Percentiles rank a stretch among this genome's conserved stretches.
Conservation (phyloP, 2,113 vertebrate species). For the Balaeniceps rex region DNA sequence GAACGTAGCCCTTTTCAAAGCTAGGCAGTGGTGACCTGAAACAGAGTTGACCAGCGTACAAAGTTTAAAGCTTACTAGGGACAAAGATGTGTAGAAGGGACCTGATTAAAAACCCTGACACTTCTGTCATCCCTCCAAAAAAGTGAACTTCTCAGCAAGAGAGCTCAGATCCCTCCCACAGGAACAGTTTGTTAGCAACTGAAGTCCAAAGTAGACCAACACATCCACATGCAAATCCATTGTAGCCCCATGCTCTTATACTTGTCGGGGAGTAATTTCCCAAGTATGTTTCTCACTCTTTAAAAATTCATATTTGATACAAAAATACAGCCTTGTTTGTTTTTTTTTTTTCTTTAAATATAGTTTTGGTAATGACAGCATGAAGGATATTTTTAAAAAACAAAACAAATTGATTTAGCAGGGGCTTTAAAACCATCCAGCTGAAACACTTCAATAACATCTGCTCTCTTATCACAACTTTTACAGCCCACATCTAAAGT, state of each 20-base stretch:
- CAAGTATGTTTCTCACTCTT: not conserved
- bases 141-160: not conserved
- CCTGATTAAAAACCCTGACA: not conserved
- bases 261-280: not conserved
- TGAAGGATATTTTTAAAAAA: not conserved
- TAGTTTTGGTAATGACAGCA: not conserved
- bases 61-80: not conserved
- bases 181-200: not conserved
- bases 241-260: not conserved
- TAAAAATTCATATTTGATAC: not conserved
- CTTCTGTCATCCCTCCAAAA: not conserved
- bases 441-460: not conserved
- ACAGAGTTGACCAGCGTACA: not conserved
- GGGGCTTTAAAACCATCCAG: not conserved
- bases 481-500: not conserved
- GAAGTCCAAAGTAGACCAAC: not conserved
- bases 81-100: not conserved
- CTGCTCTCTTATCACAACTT: not conserved
- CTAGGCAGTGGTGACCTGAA: not conserved
- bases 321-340: not conserved
- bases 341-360: not conserved
- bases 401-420: not conserved
- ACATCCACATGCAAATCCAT: not conserved
- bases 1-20: not conserved
- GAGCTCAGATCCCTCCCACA: not conserved